phyloP scores from a whole-genome alignment of 2,888 invertebrate genomes.

The Odontothrips loti region DNA sequence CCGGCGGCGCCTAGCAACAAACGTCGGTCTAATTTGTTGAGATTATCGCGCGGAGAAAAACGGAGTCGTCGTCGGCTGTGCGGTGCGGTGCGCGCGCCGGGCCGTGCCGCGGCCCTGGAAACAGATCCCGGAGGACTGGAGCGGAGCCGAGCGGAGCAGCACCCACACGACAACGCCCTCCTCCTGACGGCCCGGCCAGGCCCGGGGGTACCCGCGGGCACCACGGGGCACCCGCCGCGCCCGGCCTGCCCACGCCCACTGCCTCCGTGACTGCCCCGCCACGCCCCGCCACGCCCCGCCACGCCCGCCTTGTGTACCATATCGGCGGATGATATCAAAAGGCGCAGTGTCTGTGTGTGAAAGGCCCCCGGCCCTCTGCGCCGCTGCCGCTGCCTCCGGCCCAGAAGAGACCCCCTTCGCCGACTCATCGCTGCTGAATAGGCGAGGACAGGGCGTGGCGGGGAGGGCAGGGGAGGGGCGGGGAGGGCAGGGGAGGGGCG shows the following conservation, averaged over 20 bases:
- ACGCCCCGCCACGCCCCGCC: slow-evolving; percentile 16
- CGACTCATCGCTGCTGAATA: slow-evolving; percentile 21
- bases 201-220: too few relatives aligned
- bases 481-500: too few relatives aligned
- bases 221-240: neutral
- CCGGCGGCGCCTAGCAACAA: too few relatives aligned
- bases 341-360: neutral
- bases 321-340: slow-evolving; percentile 8
- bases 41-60: neutral
- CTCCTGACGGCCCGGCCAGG: too few relatives aligned
- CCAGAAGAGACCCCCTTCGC: neutral
- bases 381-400: too few relatives aligned
- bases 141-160: too few relatives aligned
- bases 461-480: neutral
- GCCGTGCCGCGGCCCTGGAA: too few relatives aligned
- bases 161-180: too few relatives aligned
- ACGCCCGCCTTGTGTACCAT: neutral
- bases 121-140: too few relatives aligned
- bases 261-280: slow-evolving; percentile 11
- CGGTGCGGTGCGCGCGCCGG: neutral
- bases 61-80: neutral
- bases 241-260: neutral
- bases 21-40: too few relatives aligned
- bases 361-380: too few relatives aligned
- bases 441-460: slow-evolving; percentile 7